A percentile compares a stretch with the other conserved stretches of the same genome.
phyloP scores from a whole-genome alignment of 2,797 vertebrate species.

The Petrocephalus schoutedeni region DNA sequence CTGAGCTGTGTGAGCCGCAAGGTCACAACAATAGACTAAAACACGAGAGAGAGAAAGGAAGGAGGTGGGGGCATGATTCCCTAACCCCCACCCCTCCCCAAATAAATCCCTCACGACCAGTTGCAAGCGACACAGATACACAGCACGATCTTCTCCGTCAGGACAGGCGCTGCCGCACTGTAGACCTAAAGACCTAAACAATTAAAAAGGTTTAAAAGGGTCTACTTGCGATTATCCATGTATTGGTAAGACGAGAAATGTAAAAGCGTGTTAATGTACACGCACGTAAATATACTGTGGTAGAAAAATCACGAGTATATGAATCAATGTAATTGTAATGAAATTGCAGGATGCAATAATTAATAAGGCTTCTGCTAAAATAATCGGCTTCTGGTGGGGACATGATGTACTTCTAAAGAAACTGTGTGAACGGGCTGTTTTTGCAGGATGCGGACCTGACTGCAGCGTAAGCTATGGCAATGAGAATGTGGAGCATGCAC shows the following conservation, averaged over 20 bases:
- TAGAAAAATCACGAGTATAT: too few species aligned
- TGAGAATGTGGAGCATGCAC: too few species aligned
- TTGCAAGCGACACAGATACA: conserved; percentile 30
- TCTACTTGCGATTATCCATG: not conserved
- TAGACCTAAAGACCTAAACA: not conserved
- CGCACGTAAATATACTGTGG: not conserved
- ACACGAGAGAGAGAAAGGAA: conserved; percentile 17
- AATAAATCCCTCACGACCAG: conserved; percentile 38
- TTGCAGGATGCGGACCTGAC: too few species aligned
- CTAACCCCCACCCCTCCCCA: conserved; percentile 42
- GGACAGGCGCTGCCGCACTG: not conserved
- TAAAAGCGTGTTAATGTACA: not conserved
- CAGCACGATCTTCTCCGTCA: conserved; percentile 24
- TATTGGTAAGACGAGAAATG: not conserved
- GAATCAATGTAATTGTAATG: too few species aligned
- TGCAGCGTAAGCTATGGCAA: too few species aligned
- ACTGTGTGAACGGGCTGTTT: too few species aligned
- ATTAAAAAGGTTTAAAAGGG: not conserved
- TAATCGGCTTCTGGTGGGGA: too few species aligned
- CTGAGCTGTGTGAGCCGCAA: conserved; percentile 42
- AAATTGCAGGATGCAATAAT: too few species aligned
- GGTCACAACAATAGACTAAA: conserved; percentile 66
- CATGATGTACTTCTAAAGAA: too few species aligned
- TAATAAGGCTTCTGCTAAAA: too few species aligned
- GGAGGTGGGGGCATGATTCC: conserved; percentile 37